These are phyloP conservation scores for Ctenopoma multispine DNA, from an alignment of 2,797 vertebrate genomes.

Conservation along the genomic window DNA sequence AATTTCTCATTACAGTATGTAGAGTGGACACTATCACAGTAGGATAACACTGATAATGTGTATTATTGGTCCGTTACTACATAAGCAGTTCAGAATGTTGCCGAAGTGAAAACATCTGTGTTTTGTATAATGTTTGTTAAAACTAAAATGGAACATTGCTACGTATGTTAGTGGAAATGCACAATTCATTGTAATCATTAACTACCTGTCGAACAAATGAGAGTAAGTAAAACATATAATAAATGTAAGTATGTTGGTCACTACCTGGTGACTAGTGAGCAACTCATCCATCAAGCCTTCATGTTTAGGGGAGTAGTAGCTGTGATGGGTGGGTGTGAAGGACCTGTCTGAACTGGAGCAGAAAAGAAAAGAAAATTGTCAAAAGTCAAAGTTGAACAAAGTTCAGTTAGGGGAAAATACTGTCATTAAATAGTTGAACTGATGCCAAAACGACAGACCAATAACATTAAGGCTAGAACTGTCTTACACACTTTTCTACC, in stretches of 20 bases:
- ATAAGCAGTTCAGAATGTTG: no score
- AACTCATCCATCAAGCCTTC: conserved; percentile 91
- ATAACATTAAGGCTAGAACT: background rate
- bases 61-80: no score
- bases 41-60: no score
- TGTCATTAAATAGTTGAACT: background rate
- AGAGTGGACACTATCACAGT: no score
- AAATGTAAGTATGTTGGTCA: background rate
- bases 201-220: no score
- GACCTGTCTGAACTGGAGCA: conserved; percentile 93
- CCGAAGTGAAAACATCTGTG: no score
- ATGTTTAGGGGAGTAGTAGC: conserved; percentile 89
- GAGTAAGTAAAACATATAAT: no score
- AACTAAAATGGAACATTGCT: no score
- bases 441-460: background rate
- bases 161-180: no score
- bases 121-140: background rate
- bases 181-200: no score
- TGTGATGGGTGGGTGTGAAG: conserved; percentile 91
- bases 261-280: conserved; percentile 91
- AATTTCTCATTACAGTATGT: no score
- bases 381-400: conserved; percentile 21
- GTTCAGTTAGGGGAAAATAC: background rate
- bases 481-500: background rate
- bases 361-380: conserved; percentile 71